These are phyloP conservation scores for Natrix natrix DNA, from an alignment of 2,797 vertebrate species.

Conservation along the genomic window DNA sequence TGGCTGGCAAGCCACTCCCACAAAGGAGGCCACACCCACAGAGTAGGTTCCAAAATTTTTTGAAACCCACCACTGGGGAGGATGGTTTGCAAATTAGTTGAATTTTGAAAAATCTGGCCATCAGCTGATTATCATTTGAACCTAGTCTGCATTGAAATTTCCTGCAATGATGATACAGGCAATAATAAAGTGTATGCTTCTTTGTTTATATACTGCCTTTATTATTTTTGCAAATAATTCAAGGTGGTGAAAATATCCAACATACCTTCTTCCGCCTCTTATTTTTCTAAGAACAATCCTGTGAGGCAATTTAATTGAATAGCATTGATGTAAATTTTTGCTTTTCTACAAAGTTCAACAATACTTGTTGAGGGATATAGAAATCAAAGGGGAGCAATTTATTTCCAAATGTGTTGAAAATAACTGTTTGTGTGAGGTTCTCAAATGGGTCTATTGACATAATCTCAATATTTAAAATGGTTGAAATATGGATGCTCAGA, in stretches of 20 bases:
- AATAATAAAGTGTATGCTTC: not conserved
- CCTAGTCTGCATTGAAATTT: not conserved
- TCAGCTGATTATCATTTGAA: not conserved
- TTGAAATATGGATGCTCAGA: not conserved
- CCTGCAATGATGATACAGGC: not conserved
- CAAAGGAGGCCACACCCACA: too few relatives aligned
- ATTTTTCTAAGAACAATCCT: not conserved
- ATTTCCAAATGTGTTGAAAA: not conserved
- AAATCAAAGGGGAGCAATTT: not conserved
- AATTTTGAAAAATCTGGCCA: not conserved
- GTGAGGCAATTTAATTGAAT: not conserved
- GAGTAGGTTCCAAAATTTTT: too few relatives aligned
- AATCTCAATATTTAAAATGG: not conserved
- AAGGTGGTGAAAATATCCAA: not conserved
- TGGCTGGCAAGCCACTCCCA: too few relatives aligned
- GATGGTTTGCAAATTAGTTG: not conserved
- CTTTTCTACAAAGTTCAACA: not conserved
- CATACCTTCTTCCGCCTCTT: not conserved
- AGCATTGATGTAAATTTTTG: not conserved
- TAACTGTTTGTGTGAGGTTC: not conserved
- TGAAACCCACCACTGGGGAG: too few relatives aligned
- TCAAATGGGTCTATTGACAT: not conserved
- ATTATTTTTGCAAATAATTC: not conserved
- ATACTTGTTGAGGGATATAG: not conserved
- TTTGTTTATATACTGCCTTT: not conserved